Conservation (phyloP, 2,113 vertebrate genomes). For the Cisticola juncidis region DNA sequence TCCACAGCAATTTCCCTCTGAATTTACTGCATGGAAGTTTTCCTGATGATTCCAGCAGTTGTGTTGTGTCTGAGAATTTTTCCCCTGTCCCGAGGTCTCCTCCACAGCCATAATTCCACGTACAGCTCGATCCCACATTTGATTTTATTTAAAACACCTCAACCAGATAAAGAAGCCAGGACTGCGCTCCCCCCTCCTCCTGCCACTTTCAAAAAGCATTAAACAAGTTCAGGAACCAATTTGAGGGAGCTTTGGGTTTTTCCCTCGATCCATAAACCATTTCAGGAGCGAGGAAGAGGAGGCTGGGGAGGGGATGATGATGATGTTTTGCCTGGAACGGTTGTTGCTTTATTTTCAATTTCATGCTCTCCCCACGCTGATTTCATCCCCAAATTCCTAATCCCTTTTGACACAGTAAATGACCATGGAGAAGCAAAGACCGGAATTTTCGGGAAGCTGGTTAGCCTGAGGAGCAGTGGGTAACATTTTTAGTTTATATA, state of each 20-base stretch:
- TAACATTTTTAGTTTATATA: background rate
- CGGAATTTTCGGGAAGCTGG: background rate
- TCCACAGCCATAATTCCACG: background rate
- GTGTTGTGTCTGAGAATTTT: background rate
- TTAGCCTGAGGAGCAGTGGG: background rate
- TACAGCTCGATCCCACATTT: background rate
- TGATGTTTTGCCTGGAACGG: background rate
- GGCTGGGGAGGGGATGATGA: background rate
- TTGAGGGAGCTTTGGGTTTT: background rate
- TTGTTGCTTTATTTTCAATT: background rate
- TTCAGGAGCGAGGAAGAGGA: background rate
- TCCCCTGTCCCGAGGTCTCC: background rate
- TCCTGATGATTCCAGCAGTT: background rate
- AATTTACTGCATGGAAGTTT: background rate
- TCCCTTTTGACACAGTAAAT: slow-evolving; percentile 5
- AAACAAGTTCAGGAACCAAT: background rate
- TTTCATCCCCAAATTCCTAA: background rate
- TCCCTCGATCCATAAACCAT: background rate
- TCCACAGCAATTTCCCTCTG: background rate
- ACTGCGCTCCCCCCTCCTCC: background rate
- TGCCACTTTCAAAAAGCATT: background rate
- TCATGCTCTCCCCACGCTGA: background rate
- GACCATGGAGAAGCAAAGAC: background rate
- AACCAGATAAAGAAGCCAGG: background rate
- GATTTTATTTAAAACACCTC: background rate